Evolutionary conservation across 64 coral and sea anemone species (phyloP), one percentile per base, ranked within the genome.

Genomic region (Montipora efflorescens): DNA sequence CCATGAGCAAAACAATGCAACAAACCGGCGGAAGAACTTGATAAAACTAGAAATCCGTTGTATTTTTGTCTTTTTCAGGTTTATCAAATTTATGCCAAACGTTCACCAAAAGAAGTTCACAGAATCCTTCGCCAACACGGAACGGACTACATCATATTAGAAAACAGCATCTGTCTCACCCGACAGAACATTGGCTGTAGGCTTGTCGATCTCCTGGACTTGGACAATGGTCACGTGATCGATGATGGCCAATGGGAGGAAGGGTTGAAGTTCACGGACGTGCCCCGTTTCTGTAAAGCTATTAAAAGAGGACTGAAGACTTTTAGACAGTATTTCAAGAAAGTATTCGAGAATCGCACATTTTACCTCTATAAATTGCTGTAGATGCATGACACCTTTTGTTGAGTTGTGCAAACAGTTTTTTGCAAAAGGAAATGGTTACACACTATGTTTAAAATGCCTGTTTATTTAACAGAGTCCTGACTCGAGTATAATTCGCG

Each of bases 141-240:
- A 51, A 92, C 97, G 49, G 82, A 94, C 90, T 99, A 96, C 89
- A 89, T 99, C 76, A 99, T 99, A 71, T 68, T 99, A 47, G 97
- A 99, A 48, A 99, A 99, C 92, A 99, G 97, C 66, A 99, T 99
- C 51, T 99, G 97, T 90, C 94, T 90, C 53, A 96, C 97, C 8
- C 47, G 80, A 18, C 53, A 77, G 9, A 58, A 47, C 7, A 36
- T 55, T 4, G 97, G 97, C 2, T 99, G 97, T 66, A 96, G 82
- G 70, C 94, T 99, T 36, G 81, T 82, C 20, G 97, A 99, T 78
- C 78, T 99, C 18, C 67, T 99, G 87, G 97, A 99, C 59, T 90
- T 94, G 28, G 97, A 99, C 62, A 99, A 99, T 48, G 95, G 97
- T 94, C 94, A 96, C 75, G 85, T 96, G 88, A 90, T 99, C 45